A percentile compares a stretch with the other conserved stretches of the same genome.
Conservation (phyloP, 2,797 vertebrate genomes). For the Etheostoma perlongum region DNA sequence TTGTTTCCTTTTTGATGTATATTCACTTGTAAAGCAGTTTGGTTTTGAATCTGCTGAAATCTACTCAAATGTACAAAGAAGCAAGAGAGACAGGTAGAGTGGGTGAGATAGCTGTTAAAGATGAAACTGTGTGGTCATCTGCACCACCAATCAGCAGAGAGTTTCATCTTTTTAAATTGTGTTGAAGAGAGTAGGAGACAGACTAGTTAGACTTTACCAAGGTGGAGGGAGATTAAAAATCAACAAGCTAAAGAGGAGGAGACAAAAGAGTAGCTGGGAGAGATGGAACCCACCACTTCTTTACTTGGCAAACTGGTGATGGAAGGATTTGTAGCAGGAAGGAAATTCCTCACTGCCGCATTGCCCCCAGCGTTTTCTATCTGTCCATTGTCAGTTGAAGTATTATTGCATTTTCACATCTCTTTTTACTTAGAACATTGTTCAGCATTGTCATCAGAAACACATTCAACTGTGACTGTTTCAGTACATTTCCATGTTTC, state of each 20-base stretch:
- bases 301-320: constrained; percentile 62
- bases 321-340: constrained; percentile 67
- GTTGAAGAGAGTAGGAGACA: constrained; percentile 52
- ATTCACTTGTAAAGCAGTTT: constrained; percentile 36
- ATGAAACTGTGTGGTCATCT: constrained; percentile 58
- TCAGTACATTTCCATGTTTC: constrained; percentile 28
- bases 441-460: constrained; percentile 12
- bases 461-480: not conserved
- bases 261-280: constrained; percentile 52
- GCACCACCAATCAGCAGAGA: constrained; percentile 52
- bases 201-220: constrained; percentile 43
- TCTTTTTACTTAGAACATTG: not conserved
- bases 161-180: constrained; percentile 59
- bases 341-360: constrained; percentile 68
- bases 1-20: constrained; percentile 20
- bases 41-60: constrained; percentile 56
- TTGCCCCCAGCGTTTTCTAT: constrained; percentile 41
- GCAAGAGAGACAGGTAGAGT: constrained; percentile 23
- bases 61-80: constrained; percentile 24
- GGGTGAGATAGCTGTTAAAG: constrained; percentile 51
- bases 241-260: constrained; percentile 51
- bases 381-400: constrained; percentile 22
- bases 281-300: constrained; percentile 67
- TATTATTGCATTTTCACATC: constrained; percentile 26
- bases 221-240: constrained; percentile 54